Base-by-base conservation (phyloP, 2,113 vertebrate genomes). In the Melierax canorus region DNA sequence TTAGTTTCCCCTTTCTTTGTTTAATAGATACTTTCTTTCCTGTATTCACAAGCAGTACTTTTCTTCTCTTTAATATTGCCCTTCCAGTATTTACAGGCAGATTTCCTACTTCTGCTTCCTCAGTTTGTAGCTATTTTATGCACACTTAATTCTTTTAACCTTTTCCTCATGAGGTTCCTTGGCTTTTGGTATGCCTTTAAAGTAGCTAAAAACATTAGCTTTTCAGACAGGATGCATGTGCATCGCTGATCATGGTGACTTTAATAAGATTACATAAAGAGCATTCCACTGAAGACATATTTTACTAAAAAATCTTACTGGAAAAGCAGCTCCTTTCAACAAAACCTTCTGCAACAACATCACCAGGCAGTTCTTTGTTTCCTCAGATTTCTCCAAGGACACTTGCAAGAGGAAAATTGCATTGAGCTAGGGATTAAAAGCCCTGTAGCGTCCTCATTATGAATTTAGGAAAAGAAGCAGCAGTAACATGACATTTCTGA, bases 251-350 rank as follows among this genome's bases (percentile, higher is more conserved):
- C 75, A 66, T 45, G 59, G 86, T 72, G 90, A 86, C 92, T 95
- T 95, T 92, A 88, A 91, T 83, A 94, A 86, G 80, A 85, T 79
- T 74, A 93, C 71, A 82, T 72, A 90, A 95, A 96, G 76, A 53
- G 45, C 81, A 96, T 96, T 95, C 59, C 56, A 94, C 55, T 64
- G 87, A 92, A 86, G 67, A 91, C 16, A 8, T 46, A 69, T 92
- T 82, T 83, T 1, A 2, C 34, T 92, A 88, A 94, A 94, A 88
- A 96, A 90, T 69, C 48, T 45, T 94, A 45, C 56, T 53, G 69
- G 64, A 75, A 97, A 92, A 92, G 56, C 17, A 69, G 48, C 9
- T 93, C 39, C 71, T 94, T 95, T 94, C 74, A 92, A 97, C 73
- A 80, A 82, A 94, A 79, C 63, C 69, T 92, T 77, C 73, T 84